Conservation (phyloP, 2,888 invertebrate species). For the Mythimna impura region DNA sequence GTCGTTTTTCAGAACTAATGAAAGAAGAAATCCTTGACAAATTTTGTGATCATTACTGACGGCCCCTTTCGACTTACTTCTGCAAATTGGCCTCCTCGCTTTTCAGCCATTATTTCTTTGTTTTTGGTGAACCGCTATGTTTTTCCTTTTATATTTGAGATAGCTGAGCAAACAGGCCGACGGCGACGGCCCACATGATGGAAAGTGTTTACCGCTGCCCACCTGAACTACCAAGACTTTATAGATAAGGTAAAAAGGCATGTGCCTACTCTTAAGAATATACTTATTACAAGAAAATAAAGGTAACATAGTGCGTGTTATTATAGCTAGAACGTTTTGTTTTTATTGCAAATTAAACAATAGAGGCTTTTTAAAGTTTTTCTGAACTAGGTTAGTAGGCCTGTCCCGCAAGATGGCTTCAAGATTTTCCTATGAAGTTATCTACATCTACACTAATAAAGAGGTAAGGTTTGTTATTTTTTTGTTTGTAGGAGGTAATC, state of each 20-base stretch:
- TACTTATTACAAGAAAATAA: no score
- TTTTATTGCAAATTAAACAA: no score
- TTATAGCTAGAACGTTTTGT: no score
- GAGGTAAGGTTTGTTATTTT: no score
- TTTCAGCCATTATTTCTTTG: conserved; percentile 36
- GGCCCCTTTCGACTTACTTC: conserved; percentile 22
- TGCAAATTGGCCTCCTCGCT: conserved; percentile 30
- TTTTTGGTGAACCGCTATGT: conserved; percentile 21
- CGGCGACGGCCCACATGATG: conserved; percentile 24
- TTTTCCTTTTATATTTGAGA: conserved; percentile 36
- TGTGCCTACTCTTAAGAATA: no score
- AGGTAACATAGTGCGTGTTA: no score
- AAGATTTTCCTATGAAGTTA: no score
- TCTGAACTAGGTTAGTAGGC: no score
- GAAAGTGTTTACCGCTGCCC: conserved; percentile 28
- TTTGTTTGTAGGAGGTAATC: no score
- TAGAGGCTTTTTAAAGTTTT: no score
- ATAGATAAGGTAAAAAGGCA: conserved; percentile 2
- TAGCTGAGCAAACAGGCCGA: conserved; percentile 23
- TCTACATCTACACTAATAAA: no score
- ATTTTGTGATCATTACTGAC: conserved; percentile 45
- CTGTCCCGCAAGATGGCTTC: no score
- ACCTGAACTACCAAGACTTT: conserved; percentile 6
- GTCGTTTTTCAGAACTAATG: conserved; percentile 27
- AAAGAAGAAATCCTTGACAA: conserved; percentile 43